Base-by-base conservation (phyloP, 2,797 vertebrate genomes). In the Syncerus caffer region DNA sequence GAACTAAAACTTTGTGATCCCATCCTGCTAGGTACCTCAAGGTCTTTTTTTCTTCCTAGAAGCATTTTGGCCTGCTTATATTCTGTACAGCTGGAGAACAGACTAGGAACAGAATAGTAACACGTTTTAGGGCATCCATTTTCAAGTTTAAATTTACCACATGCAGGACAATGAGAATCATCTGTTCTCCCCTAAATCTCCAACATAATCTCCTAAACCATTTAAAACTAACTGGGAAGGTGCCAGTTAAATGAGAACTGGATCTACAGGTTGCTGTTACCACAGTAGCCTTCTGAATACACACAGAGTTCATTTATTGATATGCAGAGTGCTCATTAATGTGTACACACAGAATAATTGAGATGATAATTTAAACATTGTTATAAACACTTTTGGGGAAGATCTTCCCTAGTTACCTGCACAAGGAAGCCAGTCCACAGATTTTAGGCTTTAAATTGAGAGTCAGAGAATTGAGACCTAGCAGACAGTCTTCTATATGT, bases 301-400 rank as follows among this genome's bases (percentile, higher is more conserved):
- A 89, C 51, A 84, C 50, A 57, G n/a, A 97, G 67, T 92, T 96
- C 90, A 95, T 89, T 97, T 93, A 93, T 85, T 96, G 95, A 95
- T 96, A 97, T 90, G 60, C 58, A 83, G 45, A 92, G 14, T 94
- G 67, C 6, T 93, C 76, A 87, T 45, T 89, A 55, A 82, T 95
- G 87, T 96, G 84, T 96, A 91, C 90, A 91, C 53, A 94, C 51
- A 96, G 50, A 96, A 47, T 95, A 91, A 87, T 78, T 95, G 95
- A 93, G 58, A 95, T 97, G 80, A 82, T 96, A 96, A 96, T 97
- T 97, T 97, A 97, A 97, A 90, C 85, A 97, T 53, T 93, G 55
- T 92, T 96, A 96, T 89, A 94, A 94, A 96, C 64, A 96, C 76
- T 86, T 96, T 85, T 85, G 15, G 45, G 58, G 90, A 53, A 94